phyloP scores from a whole-genome alignment of 2,888 invertebrate species.

The Sialis lutaria region DNA sequence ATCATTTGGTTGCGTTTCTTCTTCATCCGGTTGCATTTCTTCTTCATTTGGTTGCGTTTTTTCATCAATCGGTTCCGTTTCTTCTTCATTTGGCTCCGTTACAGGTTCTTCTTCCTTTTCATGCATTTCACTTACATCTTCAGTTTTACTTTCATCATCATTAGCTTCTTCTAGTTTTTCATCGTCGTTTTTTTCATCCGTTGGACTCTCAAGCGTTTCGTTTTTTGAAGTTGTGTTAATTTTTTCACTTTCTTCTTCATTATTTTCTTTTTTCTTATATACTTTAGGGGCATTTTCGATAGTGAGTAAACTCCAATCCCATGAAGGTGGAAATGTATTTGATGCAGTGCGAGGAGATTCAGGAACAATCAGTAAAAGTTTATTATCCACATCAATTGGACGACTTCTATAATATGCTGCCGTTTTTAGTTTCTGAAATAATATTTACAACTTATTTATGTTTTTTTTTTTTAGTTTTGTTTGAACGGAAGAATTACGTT shows the following conservation, averaged over 20 bases:
- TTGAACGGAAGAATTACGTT: conserved; percentile 39
- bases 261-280: conserved; percentile 10
- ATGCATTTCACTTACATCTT: conserved; percentile 4
- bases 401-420: conserved; percentile 63
- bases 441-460: not conserved
- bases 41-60: conserved; percentile 5
- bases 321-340: conserved; percentile 45
- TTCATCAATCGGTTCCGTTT: not conserved
- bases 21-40: conserved; percentile 7
- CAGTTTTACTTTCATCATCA: conserved; percentile 7
- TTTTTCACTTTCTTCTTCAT: not conserved
- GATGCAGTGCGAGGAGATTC: conserved; percentile 68
- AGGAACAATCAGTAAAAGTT: conserved; percentile 49
- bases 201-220: conserved; percentile 13
- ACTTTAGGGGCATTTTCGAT: not conserved
- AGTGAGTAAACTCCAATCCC: conserved; percentile 53
- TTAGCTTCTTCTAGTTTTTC: conserved; percentile 12
- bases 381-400: conserved; percentile 59
- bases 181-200: conserved; percentile 15
- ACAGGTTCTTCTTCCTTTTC: conserved; percentile 8
- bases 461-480: conserved; percentile 2
- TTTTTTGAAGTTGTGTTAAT: not conserved
- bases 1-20: conserved; percentile 7
- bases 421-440: conserved; percentile 63
- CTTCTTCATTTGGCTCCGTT: conserved; percentile 8